Evolutionary conservation across 2,888 invertebrate species (phyloP), one percentile per base, ranked within the genome.

Genomic region (Epiblema foenella): DNA sequence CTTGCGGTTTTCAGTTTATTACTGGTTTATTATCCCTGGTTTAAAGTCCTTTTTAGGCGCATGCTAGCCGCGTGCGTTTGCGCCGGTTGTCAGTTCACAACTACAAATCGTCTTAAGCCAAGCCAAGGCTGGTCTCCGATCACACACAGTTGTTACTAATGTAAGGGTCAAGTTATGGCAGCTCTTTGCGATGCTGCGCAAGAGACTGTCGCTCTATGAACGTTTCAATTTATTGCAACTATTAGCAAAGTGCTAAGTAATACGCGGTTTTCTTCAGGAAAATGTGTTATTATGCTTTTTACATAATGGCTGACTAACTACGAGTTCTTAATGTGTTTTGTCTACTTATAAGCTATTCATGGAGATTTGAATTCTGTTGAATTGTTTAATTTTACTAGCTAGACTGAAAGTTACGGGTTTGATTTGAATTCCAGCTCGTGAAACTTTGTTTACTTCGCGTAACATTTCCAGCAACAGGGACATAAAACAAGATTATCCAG

Each of bases 191-290:
- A 7, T 1, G n/a, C 52, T 20, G 24, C 56, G 29, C 56, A 56
- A 1, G 24, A 29, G n/a, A 8, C n/a, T 24, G 64, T 54, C 24
- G 39, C 52, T 54, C 64, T 64, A 39, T 24, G 39, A 64, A 64
- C 54, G 52, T 39, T 64, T 54, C 64, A 64, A 64, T 64, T 64
- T 64, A 64, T 64, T 64, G 64, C 64, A 39, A 37, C 52, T 15
- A 39, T 54, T 64, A 64, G 39, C 51, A 18, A n/a, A 64, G 20
- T 64, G 64, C 37, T 39, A 62, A 62, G 18, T 63, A 39, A 64
- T 64, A 37, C 39, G 20, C 49, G 46, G 20, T 54, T 64, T 64
- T 52, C 52, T 52, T n/a, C 37, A n/a, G 64, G 54, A 64, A 64
- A 64, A 54, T 64, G 52, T 39, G 20, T 64, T 64, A 54, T 64